A percentile compares a stretch with the other conserved stretches of the same genome.
phyloP scores from a whole-genome alignment of 2,113 vertebrate genomes.

The Henicopernis longicauda region DNA sequence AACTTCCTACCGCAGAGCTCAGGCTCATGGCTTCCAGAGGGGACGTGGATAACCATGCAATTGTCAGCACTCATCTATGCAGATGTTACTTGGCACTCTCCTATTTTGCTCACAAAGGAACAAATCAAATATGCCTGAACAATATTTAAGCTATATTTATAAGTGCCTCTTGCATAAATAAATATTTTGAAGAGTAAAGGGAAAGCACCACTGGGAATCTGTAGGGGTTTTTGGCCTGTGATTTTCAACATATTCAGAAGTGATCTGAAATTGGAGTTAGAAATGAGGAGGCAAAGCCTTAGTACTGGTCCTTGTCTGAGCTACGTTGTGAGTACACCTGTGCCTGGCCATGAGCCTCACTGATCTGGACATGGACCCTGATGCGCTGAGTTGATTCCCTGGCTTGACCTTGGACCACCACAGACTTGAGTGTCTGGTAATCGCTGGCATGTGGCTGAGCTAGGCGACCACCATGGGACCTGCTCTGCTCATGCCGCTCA shows the following conservation, averaged over 20 bases:
- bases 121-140: background rate
- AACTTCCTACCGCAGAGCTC: background rate
- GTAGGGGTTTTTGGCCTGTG: background rate
- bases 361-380: background rate
- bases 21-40: background rate
- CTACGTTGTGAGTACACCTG: accelerated
- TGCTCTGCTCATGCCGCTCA: background rate
- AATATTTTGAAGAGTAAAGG: background rate
- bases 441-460: background rate
- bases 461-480: background rate
- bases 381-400: background rate
- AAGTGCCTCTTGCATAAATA: background rate
- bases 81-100: background rate
- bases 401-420: background rate
- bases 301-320: background rate
- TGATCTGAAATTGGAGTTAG: background rate
- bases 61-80: background rate
- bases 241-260: background rate
- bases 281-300: background rate
- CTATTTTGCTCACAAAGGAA: background rate
- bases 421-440: background rate
- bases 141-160: background rate
- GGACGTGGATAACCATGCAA: background rate
- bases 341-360: background rate
- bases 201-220: background rate